Evolutionary conservation across 2,888 invertebrate species (phyloP).

Genomic region (Calameuta filiformis): DNA sequence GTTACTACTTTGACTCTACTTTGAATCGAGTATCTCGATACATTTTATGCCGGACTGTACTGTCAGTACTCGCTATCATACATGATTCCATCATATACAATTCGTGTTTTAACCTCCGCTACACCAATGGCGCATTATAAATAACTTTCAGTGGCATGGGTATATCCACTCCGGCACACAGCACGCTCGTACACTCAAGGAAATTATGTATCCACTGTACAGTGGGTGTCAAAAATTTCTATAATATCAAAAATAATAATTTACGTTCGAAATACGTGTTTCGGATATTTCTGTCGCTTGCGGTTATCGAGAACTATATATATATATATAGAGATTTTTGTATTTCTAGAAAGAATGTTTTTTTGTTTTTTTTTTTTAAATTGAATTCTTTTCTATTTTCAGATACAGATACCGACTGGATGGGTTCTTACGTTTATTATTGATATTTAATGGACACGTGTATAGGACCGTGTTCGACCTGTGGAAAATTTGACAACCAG

Average conservation of each 20-base stretch:
- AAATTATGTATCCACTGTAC: slow-evolving; percentile 43
- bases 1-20: background rate
- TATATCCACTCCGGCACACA: slow-evolving; percentile 12
- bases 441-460: background rate
- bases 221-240: slow-evolving; percentile 30
- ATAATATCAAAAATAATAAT: slow-evolving; percentile 24
- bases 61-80: slow-evolving; percentile 39
- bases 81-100: slow-evolving; percentile 45
- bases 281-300: background rate
- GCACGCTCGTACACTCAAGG: slow-evolving; percentile 24
- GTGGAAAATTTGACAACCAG: no score
- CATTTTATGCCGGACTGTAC: slow-evolving; percentile 37
- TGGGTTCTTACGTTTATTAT: background rate
- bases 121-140: slow-evolving; percentile 48
- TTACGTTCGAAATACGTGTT: background rate
- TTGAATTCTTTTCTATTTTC: background rate
- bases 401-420: background rate
- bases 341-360: background rate
- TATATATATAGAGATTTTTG: background rate
- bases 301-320: background rate
- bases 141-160: slow-evolving; percentile 45
- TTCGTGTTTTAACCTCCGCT: slow-evolving; percentile 44
- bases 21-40: background rate
- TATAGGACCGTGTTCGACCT: no score
- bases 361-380: background rate